Percentiles rank a stretch among this genome's conserved stretches.
These are phyloP conservation scores for Patiria miniata DNA, from an alignment of 35 echinoderm and acorn worm genomes.

Conservation along the genomic window DNA sequence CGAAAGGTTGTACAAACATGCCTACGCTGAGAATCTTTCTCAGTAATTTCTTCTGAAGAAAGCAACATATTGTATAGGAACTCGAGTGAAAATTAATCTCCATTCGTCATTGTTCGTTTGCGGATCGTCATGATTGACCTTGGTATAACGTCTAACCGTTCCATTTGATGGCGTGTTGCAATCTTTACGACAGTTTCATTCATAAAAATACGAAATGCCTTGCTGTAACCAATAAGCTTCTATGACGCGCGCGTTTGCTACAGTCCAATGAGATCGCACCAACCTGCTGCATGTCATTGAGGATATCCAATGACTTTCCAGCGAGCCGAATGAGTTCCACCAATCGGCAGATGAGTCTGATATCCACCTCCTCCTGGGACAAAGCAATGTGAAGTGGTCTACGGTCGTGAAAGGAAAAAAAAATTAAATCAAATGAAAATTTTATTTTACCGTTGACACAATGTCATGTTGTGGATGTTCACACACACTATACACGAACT, in stretches of 20 bases:
- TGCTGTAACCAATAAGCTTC: neutral
- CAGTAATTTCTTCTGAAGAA: no score
- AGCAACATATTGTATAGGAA: no score
- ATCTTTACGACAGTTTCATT: neutral
- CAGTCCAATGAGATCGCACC: neutral
- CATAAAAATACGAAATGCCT: neutral
- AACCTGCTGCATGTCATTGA: constrained; percentile 91
- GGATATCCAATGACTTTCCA: constrained; percentile 75
- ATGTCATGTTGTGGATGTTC: neutral
- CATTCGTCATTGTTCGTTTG: no score
- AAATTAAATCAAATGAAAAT: neutral
- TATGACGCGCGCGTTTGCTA: neutral
- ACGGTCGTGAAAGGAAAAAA: neutral
- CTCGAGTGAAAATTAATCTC: no score
- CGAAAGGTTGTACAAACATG: no score
- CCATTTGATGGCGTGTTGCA: no score
- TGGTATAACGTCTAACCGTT: no score
- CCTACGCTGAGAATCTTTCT: no score
- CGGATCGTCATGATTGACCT: no score
- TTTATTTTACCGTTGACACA: no score
- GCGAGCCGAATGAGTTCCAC: constrained; percentile 69
- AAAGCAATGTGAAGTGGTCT: constrained; percentile 89
- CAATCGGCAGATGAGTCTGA: constrained; percentile 61
- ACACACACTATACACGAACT: neutral
- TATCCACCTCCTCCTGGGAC: constrained; percentile 67